phyloP scores from a whole-genome alignment of 64 coral and sea anemone species.

The Stylophora pistillata region DNA sequence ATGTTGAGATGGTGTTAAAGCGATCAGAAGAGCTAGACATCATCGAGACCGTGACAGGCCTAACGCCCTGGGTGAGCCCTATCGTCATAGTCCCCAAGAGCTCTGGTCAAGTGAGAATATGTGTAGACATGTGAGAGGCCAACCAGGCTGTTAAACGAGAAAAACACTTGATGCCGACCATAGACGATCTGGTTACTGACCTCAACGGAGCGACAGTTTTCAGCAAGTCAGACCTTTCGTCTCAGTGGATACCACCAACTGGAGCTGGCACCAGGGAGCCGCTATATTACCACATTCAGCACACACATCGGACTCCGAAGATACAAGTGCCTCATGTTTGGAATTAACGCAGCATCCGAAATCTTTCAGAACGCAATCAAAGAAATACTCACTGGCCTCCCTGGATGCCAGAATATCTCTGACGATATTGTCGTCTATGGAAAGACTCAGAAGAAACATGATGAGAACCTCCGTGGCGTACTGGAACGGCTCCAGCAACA shows the following conservation, averaged over 20 bases:
- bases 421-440: slow-evolving; percentile 23
- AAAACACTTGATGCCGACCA: slow-evolving; percentile 58
- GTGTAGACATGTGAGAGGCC: slow-evolving; percentile 16
- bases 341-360: slow-evolving; percentile 70
- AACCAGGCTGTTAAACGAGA: slow-evolving; percentile 60
- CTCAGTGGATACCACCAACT: slow-evolving; percentile 68
- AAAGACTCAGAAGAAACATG: slow-evolving; percentile 44
- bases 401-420: slow-evolving; percentile 61
- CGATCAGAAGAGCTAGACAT: no score
- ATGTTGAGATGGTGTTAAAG: slow-evolving; percentile 19
- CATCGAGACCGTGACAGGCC: no score
- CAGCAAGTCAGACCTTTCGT: slow-evolving; percentile 65
- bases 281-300: slow-evolving; percentile 58
- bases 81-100: no score
- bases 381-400: slow-evolving; percentile 56
- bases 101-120: slow-evolving; percentile 42
- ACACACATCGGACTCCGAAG: slow-evolving; percentile 51
- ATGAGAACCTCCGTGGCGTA: slow-evolving; percentile 45
- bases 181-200: slow-evolving; percentile 48
- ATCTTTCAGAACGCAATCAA: slow-evolving; percentile 58
- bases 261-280: slow-evolving; percentile 66
- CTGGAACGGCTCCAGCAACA: slow-evolving; percentile 42
- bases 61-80: no score
- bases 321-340: slow-evolving; percentile 67
- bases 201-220: slow-evolving; percentile 46